Conservation (phyloP, 2,113 vertebrate genomes). For the Lamprotornis superbus region DNA sequence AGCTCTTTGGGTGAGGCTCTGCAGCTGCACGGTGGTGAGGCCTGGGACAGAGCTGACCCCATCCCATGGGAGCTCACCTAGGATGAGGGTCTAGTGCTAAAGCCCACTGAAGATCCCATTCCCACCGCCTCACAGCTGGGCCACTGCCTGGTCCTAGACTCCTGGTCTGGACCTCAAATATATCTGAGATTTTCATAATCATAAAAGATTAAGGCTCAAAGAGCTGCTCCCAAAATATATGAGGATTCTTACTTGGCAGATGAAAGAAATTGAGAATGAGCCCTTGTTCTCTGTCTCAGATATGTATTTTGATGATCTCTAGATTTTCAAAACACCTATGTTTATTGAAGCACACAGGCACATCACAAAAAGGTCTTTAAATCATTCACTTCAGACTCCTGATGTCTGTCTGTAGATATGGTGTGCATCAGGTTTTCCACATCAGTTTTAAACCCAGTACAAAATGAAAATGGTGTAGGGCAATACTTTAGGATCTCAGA, state of each 20-base stretch:
- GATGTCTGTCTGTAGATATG: neutral
- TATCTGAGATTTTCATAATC: neutral
- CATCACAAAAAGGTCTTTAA: neutral
- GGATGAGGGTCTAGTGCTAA: neutral
- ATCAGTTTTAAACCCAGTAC: neutral
- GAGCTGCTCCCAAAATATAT: neutral
- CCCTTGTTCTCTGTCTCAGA: neutral
- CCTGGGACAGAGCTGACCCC: too few species aligned
- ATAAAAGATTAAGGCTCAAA: neutral
- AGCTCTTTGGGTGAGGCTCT: neutral
- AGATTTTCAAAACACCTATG: neutral
- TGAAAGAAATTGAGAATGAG: neutral
- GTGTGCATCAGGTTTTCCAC: neutral
- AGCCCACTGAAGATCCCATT: neutral
- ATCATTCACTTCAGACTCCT: neutral
- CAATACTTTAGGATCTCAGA: neutral
- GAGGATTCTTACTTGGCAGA: neutral
- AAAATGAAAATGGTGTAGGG: neutral
- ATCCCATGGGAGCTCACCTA: fast-evolving
- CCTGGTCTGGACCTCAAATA: neutral
- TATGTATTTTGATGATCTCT: neutral
- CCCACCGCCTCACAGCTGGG: neutral
- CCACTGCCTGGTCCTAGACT: neutral
- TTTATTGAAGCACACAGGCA: neutral
- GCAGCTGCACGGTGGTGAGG: fast-evolving